Evolutionary conservation across 2,797 vertebrate species (phyloP), one percentile per base, ranked within the genome.

Genomic region (Petrocephalus schoutedeni): DNA sequence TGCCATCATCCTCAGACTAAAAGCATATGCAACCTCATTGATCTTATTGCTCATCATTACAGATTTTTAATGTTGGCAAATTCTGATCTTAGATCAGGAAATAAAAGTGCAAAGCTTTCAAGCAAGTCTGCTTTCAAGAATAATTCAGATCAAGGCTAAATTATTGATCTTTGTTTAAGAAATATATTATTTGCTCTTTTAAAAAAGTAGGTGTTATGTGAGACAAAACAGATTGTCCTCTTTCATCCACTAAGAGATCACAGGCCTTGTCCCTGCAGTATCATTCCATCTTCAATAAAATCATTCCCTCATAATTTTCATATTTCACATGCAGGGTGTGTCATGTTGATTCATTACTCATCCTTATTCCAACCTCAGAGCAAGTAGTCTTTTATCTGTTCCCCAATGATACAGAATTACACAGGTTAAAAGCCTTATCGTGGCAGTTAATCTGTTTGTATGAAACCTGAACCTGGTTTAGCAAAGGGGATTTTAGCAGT

Each of bases 401-500:
- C 80, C 56, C 32, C 56, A 2, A 19, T 59, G 54, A 12, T 86
- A 21, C 56, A 32, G 32, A 80, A 58, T 53, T 57, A 64, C 41
- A 54, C 5, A 10, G 32, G 71, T 45, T 58, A 57, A 58, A 21
- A 32, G 87, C 53, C 10, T 36, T 56, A 84, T 64, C 23, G 21
- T 61, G 82, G 59, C 82, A 2, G 87, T 85, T 88, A 85, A 85
- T 84, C 85, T 54, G 84, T 88, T 88, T 82, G 21, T 84, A 51
- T 85, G 85, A 87, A 88, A 89, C 86, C 77, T 87, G 86, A 89
- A 32, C 21, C 88, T 36, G 5, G 59, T 53, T 41, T 71, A 36
- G 41, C 2, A 16, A 80, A 45, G 87, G 71, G 89, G 86, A 87
- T 87, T 85, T 90, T 61, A 57, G 16, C 67, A 64, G 2, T 67